phyloP scores from a whole-genome alignment of 1,140 invertebrate species.

The Hylyphantes graminicola region DNA sequence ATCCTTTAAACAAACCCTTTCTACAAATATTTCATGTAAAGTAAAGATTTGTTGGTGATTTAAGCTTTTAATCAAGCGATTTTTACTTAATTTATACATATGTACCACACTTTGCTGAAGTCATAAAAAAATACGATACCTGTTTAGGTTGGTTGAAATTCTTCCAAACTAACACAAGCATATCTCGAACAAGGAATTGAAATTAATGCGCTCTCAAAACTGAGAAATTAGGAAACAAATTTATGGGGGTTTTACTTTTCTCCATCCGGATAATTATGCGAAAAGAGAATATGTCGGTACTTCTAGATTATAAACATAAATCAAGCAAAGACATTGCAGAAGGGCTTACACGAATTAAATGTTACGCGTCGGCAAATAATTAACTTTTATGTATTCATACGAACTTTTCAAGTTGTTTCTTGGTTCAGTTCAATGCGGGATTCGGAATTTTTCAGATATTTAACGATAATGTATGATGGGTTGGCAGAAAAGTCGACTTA shows the following conservation, averaged over 20 bases:
- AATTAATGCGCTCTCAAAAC: conserved; percentile 50
- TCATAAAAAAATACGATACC: too few relatives aligned
- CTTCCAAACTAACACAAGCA: background rate
- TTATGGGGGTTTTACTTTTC: conserved; percentile 42
- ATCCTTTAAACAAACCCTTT: too few relatives aligned
- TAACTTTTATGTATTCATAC: conserved; percentile 15
- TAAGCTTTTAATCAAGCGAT: too few relatives aligned
- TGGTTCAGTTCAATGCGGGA: background rate
- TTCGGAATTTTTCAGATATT: background rate
- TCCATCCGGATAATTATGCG: conserved; percentile 42
- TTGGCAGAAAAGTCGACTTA: too few relatives aligned
- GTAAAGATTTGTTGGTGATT: too few relatives aligned
- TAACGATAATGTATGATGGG: background rate
- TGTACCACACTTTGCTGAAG: too few relatives aligned
- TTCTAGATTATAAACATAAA: conserved; percentile 51
- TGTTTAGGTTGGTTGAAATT: too few relatives aligned
- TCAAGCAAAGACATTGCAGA: conserved; percentile 23
- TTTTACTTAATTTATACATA: too few relatives aligned
- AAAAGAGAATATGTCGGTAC: conserved; percentile 35
- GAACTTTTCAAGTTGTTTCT: background rate
- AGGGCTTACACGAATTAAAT: conserved; percentile 46
- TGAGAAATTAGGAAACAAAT: conserved; percentile 56
- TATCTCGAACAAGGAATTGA: conserved; percentile 44
- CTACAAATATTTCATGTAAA: too few relatives aligned
- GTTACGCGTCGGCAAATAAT: conserved; percentile 55